phyloP scores from a whole-genome alignment of 1,140 invertebrate genomes.

The Pseudachorutes palmiensis region DNA sequence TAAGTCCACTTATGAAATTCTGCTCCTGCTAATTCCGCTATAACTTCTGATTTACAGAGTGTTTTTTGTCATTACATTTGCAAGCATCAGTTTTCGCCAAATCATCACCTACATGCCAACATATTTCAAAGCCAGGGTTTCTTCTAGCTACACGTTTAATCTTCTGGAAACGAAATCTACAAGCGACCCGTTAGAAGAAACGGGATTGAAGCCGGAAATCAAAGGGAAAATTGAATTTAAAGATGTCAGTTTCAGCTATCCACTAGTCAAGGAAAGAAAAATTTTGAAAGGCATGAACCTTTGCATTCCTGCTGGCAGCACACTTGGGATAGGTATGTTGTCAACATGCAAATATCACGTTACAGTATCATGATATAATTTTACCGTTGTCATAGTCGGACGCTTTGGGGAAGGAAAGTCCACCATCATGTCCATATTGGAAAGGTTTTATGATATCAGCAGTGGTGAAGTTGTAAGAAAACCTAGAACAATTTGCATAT shows the following conservation, averaged over 20 bases:
- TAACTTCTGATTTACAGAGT: background rate
- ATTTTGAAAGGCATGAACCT: slow-evolving; percentile 36
- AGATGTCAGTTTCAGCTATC: slow-evolving; percentile 53
- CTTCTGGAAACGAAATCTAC: slow-evolving; percentile 47
- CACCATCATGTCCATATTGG: background rate
- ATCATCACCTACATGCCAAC: background rate
- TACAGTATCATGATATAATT: background rate
- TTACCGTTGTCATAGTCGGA: background rate
- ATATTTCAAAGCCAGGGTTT: slow-evolving; percentile 43
- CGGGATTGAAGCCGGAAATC: slow-evolving; percentile 43
- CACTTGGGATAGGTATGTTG: background rate
- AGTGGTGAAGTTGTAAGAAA: background rate
- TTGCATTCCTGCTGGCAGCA: background rate
- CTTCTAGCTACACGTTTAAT: slow-evolving; percentile 48
- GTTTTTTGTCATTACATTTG: background rate
- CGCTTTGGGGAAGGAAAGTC: background rate
- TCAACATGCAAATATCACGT: background rate
- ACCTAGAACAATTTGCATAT: background rate
- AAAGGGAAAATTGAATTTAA: slow-evolving; percentile 62
- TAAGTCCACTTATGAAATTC: background rate
- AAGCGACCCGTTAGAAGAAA: slow-evolving; percentile 44
- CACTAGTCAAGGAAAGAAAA: slow-evolving; percentile 43
- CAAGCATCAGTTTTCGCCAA: background rate
- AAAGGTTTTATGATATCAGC: background rate
- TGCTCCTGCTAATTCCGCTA: background rate